Base-by-base conservation (phyloP, 2,888 invertebrate species). In the Chloroclysta siterata region DNA sequence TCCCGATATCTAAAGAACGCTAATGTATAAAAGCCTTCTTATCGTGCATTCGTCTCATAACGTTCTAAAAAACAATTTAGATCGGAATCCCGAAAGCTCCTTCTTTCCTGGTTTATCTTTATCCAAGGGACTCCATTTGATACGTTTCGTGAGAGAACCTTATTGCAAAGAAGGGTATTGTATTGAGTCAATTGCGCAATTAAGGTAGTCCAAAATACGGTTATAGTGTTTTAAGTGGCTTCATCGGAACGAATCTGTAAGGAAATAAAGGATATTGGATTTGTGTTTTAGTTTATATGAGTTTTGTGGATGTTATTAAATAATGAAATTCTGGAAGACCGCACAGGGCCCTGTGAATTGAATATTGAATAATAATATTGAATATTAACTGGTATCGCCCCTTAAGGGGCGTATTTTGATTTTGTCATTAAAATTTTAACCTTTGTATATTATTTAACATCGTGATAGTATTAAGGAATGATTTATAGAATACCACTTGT, bases 41-140 rank as follows among this genome's bases (percentile, higher is more conserved):
- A 63, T 67, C 70, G 65, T 46, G 48, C 63, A 68, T 68, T 66
- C 60, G 61, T 65, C 63, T 63, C 62, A 42, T 53, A 63, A 67
- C 68, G 57, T 73, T 65, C 65, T 67, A 66, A 79, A 77, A 84
- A 83, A 83, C 84, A 81, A 85, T 85, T 82, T 79, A 71, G 76
- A 76, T 70, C 73, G 74, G 69, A 79, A 84, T 85, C 83, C 85
- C 79, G 76, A 74, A 82, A 84, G 82, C 80, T 74, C 74, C 57
- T 77, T 78, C 77, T 80, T 79, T 73, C 72, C 69, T 71, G 77
- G 80, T 79, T 83, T 83, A 84, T 81, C 82, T 78, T 81, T 80
- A 83, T 82, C 81, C 75, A 74, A 79, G 79, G 78, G 79, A 80
- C 80, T 81, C 77, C 77, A 80, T 81, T 83, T 81, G 81, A 81